A percentile compares a stretch with the other conserved stretches of the same genome.
These are phyloP conservation scores for human (Homo sapiens) DNA, from an alignment of 2,113 vertebrate species.

Conservation along the genomic window GRCh38 chr4:40342501-40343000, in stretches of 20 bases:
- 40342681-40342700: background rate
- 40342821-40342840: background rate
- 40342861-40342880: background rate
- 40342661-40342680: background rate
- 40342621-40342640: background rate
- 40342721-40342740: background rate
- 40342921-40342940: background rate
- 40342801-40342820: background rate
- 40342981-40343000: background rate
- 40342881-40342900: background rate
- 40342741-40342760: background rate
- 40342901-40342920: background rate
- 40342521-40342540: background rate
- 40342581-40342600: background rate
- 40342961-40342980: background rate
- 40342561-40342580: background rate
- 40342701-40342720: background rate
- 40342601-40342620: background rate
- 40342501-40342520: background rate
- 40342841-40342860: background rate
- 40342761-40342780: background rate
- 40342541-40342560: background rate
- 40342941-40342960: background rate
- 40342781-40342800: background rate
- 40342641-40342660: background rate